phyloP scores from a whole-genome alignment of 2,113 vertebrate genomes.

The Lota lota region DNA sequence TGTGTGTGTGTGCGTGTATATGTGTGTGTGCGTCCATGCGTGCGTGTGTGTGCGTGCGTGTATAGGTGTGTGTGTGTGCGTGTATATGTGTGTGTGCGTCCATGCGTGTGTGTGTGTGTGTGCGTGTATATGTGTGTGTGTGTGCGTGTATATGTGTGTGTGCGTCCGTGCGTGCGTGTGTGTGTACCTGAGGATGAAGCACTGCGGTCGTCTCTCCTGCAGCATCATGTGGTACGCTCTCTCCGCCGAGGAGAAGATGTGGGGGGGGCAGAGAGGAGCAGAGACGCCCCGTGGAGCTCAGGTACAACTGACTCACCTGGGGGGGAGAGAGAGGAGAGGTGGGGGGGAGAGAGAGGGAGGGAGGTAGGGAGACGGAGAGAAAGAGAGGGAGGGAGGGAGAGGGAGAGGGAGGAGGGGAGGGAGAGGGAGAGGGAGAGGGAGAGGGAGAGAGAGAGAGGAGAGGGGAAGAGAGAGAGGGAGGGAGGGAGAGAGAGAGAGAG shows the following conservation, averaged over 20 bases:
- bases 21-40: slow-evolving; percentile 6
- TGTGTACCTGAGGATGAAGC: slow-evolving; percentile 90
- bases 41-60: too few relatives aligned
- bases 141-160: background rate
- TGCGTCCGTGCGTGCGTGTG: background rate
- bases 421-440: background rate
- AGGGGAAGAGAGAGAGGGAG: background rate
- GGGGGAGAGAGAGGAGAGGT: slow-evolving; percentile 17
- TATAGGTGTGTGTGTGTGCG: too few relatives aligned
- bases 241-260: slow-evolving; percentile 93
- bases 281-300: slow-evolving; percentile 81
- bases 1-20: background rate
- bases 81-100: too few relatives aligned
- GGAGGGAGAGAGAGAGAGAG: too few relatives aligned
- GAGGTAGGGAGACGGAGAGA: slow-evolving; percentile 9
- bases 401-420: too few relatives aligned
- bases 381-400: slow-evolving; percentile 6
- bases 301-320: slow-evolving; percentile 92
- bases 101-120: too few relatives aligned
- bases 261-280: slow-evolving; percentile 88
- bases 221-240: slow-evolving; percentile 90
- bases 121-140: too few relatives aligned
- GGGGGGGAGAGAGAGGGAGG: slow-evolving; percentile 1
- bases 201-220: slow-evolving; percentile 84
- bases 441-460: too few relatives aligned